Evolutionary conservation across 2,113 vertebrate genomes (phyloP), one percentile per base, ranked within the genome.

Genomic region (Sturnira hondurensis): DNA sequence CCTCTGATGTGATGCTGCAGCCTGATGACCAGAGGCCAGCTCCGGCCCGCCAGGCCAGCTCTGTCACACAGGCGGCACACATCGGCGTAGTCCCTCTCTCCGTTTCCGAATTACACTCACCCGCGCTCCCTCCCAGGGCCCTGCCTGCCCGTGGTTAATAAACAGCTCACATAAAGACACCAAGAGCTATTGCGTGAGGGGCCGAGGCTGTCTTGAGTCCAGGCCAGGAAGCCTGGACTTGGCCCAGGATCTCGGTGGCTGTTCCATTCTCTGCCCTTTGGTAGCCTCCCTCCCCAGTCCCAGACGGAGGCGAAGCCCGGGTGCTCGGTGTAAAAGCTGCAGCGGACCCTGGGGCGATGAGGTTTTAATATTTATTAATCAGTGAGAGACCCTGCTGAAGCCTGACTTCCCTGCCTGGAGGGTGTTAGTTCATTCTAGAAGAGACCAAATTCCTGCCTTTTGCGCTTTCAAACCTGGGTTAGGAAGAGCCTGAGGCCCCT

Each of bases 141-240:
- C 95, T 67, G 56, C 71, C 65, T 19, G 28, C 92, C 87, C 28
- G 95, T 94, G 95, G 97, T 97, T 97, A 97, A 97, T 97, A 94
- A 95, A 94, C 96, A 96, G 93, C 94, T 97, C 96, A 96, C 86
- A 89, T 68, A 82, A 82, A 96, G 90, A 96, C 96, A 95, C 89
- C 7, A 4, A 43, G 67, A 52, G n/a, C 89, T 78, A 33, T 71
- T 15, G 61, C 36, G 45, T 80, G 86, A 58, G 19, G 28, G 50
- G 38, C 92, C 31, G 71, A 71, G 12, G 54, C 80, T 63, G 58
- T 41, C 92, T 26, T 26, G 54, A 78, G 61, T 10, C 0, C 47
- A 33, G 85, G 83, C 96, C 92, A 89, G 78, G 68, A 84, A 80
- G 87, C 45, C 86, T 94, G 97, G 94, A 89, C 78, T 80, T 56